phyloP scores from a whole-genome alignment of 2,797 vertebrate species.

The Poeciliopsis turneri region DNA sequence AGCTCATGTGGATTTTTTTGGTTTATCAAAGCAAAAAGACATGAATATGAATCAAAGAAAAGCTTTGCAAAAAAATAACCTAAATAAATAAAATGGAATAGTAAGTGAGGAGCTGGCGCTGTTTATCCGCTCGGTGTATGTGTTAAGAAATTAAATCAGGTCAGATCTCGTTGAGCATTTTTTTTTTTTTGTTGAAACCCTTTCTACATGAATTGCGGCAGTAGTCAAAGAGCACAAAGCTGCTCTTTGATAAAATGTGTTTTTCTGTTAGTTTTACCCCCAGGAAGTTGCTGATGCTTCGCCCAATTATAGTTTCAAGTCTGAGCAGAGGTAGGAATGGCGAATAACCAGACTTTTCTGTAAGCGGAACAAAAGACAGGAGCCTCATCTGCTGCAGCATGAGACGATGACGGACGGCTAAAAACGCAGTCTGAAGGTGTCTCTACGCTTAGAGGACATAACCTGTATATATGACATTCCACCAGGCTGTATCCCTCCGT shows the following conservation, averaged over 20 bases:
- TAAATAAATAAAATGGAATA: slow-evolving; percentile 18
- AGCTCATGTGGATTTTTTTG: slow-evolving; percentile 6
- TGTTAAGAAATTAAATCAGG: slow-evolving; percentile 43
- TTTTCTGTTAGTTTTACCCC: slow-evolving; percentile 45
- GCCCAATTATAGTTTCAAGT: slow-evolving; percentile 49
- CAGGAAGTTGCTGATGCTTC: slow-evolving; percentile 47
- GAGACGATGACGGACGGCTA: slow-evolving; percentile 47
- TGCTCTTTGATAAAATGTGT: slow-evolving; percentile 28
- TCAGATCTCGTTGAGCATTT: slow-evolving; percentile 24
- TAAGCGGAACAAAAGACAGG: slow-evolving; percentile 36
- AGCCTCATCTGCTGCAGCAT: slow-evolving; percentile 38
- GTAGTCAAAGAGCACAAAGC: slow-evolving; percentile 30
- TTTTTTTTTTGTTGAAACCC: neutral
- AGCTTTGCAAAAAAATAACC: neutral
- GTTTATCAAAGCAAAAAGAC: slow-evolving; percentile 18
- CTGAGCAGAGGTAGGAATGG: slow-evolving; percentile 58
- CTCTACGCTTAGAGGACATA: slow-evolving; percentile 65
- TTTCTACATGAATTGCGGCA: slow-evolving; percentile 15
- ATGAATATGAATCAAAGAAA: slow-evolving; percentile 10
- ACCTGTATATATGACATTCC: slow-evolving; percentile 78
- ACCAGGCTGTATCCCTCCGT: slow-evolving; percentile 65
- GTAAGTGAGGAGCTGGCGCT: slow-evolving; percentile 5
- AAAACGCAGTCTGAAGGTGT: slow-evolving; percentile 73
- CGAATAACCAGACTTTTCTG: slow-evolving; percentile 32
- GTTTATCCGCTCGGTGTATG: slow-evolving; percentile 29